Evolutionary conservation across 2,113 vertebrate species (phyloP).

Genomic region (Ploceus nigricollis): DNA sequence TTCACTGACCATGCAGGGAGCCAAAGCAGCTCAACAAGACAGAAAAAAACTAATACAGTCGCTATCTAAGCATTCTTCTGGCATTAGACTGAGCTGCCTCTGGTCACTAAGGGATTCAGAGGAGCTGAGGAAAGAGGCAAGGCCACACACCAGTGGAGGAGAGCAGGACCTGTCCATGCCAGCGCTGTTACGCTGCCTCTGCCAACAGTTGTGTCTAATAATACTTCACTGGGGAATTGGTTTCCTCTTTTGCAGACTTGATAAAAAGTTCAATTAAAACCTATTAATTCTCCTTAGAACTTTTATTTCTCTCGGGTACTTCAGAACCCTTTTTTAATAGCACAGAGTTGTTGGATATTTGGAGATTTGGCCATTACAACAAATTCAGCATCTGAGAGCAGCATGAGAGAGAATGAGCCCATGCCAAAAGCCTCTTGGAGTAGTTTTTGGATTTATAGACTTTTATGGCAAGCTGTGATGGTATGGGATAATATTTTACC

Average conservation of each 20-base stretch:
- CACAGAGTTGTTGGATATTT: not conserved
- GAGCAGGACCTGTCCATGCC: not conserved
- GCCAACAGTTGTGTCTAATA: not conserved
- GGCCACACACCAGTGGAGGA: not conserved
- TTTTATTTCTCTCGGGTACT: not conserved
- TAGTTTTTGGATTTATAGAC: not conserved
- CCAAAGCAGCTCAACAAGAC: not conserved
- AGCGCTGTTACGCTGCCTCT: not conserved
- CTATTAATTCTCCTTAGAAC: not conserved
- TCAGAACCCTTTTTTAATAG: not conserved
- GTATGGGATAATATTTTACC: not conserved
- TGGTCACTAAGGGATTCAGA: not conserved
- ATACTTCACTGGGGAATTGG: not conserved
- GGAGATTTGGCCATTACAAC: not conserved
- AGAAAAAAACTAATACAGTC: not conserved
- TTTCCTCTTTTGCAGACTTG: not conserved
- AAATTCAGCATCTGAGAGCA: not conserved
- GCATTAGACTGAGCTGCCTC: not conserved
- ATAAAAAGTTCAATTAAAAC: not conserved
- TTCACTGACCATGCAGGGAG: accelerated
- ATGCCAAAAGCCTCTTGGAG: not conserved
- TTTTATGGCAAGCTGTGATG: not conserved
- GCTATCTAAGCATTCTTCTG: not conserved
- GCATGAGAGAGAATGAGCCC: not conserved
- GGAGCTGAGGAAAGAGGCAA: not conserved